phyloP scores from a whole-genome alignment of 2,797 vertebrate species.

The Hoplostethus mediterraneus region DNA sequence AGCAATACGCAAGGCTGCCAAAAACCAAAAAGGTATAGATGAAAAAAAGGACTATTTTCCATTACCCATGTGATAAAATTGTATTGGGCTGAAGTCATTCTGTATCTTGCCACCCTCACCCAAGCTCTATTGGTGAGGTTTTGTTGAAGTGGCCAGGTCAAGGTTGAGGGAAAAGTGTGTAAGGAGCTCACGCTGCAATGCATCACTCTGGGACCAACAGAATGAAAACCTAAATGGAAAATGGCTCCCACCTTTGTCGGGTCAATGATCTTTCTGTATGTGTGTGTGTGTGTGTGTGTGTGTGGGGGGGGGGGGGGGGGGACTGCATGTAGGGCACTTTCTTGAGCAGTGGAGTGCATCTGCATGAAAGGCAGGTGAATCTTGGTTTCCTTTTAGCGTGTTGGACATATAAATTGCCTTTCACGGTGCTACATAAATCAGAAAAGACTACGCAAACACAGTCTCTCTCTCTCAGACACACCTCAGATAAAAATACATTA shows the following conservation, averaged over 20 bases:
- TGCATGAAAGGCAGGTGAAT: conserved; percentile 71
- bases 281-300: not conserved
- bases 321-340: conserved; percentile 62
- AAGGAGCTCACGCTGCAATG: conserved; percentile 43
- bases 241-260: conserved; percentile 61
- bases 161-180: conserved; percentile 40
- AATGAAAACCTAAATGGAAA: conserved; percentile 65
- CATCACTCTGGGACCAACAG: conserved; percentile 44
- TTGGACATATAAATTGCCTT: conserved; percentile 68
- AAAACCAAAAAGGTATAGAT: conserved; percentile 4
- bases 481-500: conserved; percentile 27
- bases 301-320: conserved; percentile 1
- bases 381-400: conserved; percentile 56
- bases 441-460: conserved; percentile 38
- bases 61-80: conserved; percentile 20
- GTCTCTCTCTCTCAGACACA: conserved; percentile 4
- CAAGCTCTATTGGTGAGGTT: conserved; percentile 24
- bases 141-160: conserved; percentile 30
- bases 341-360: conserved; percentile 56
- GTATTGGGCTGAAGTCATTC: conserved; percentile 23
- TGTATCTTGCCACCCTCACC: conserved; percentile 38
- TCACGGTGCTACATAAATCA: conserved; percentile 69
- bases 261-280: conserved; percentile 55
- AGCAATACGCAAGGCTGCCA: too few species aligned
- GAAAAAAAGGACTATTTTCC: not conserved